Base-by-base conservation (phyloP, 2,797 vertebrate genomes). In the Mastacembelus armatus region DNA sequence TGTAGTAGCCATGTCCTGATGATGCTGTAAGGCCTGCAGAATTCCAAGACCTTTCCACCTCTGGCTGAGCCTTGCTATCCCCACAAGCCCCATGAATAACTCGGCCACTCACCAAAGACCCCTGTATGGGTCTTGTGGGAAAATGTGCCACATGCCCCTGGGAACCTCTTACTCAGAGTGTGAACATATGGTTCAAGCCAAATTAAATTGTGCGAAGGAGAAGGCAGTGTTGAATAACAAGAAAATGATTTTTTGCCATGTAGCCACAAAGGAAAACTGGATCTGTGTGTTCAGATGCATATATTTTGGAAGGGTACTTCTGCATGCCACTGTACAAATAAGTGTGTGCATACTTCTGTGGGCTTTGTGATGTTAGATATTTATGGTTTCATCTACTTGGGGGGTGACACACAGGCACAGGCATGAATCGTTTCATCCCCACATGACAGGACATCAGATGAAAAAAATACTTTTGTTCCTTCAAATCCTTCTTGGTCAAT, bases 121-220 rank as follows among this genome's bases (percentile, higher is more conserved):
- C 26, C 30, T 50, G 75, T 62, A 71, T 66, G 65, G 24, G 43
- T 62, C 38, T 79, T 39, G 51, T 58, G 36, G 61, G 66, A 74
- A 67, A 71, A 54, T 33, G 32, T 45, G 58, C 67, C 55, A 64
- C 65, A 66, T 24, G 66, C 76, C 80, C 51, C 15, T 19, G 58
- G 79, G 45, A 51, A 29, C 27, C 49, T 70, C 55, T 55, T 36
- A 44, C 42, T 59, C 36, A 71, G 51, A 81, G 22, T 56, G 49
- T 77, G 40, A 84, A 48, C 87, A 88, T 81, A 84, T 63, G 74
- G 80, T 63, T 74, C 21, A 71, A 68, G 63, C 80, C 58, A 66
- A 73, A 49, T 36, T 68, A 42, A 43, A 62, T 7, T 61, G n/a
- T 49, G 57, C 64, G 74, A 78, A 40, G 15, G 44, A 71, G 51